Base-by-base conservation (phyloP, 2,797 vertebrate genomes). In the Trachurus trachurus region DNA sequence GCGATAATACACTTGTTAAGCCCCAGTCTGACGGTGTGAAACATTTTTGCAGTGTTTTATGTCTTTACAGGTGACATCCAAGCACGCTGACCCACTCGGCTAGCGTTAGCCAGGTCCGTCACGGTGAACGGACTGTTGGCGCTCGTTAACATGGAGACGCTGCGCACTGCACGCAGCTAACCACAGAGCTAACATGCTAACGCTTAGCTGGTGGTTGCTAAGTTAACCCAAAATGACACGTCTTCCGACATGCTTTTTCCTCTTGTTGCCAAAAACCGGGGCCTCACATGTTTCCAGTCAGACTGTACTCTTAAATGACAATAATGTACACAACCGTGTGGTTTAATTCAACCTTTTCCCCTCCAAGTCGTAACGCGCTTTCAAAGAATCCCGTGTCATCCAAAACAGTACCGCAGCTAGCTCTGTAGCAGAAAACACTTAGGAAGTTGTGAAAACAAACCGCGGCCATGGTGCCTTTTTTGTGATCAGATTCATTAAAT, bases 221-320 rank as follows among this genome's bases (percentile, higher is more conserved):
- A 71, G 80, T 91, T 79, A 80, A 92, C 86, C 85, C 74, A 50
- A 66, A 76, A 87, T 89, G 92, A 94, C 92, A 94, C 90, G 93
- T 94, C 92, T 92, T 90, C 84, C 77, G 74, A 87, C 87, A 82
- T 84, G 87, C 57, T 84, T 80, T 80, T 80, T 80, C 79, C 70
- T 26, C 67, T 56, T 61, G 71, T 83, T 26, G 26, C 79, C 71
- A 60, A 84, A 78, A 26, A 26, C 3, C 3, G 13, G 50, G 83
- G 61, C 78, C 83, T 56, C 17, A 7, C n/a, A 19, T 22, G 53
- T 71, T 68, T 52, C 57, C 57, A 29, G 10, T 39, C 31, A 9
- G 9, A 10, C 9, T 26, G 12, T 61, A 29, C 39, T 66, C 8
- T 26, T 17, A 19, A 8, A 34, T 57, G n/a, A 5, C 11, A 1